phyloP scores from a whole-genome alignment of 2,888 invertebrate species.

The Andrena camellia region DNA sequence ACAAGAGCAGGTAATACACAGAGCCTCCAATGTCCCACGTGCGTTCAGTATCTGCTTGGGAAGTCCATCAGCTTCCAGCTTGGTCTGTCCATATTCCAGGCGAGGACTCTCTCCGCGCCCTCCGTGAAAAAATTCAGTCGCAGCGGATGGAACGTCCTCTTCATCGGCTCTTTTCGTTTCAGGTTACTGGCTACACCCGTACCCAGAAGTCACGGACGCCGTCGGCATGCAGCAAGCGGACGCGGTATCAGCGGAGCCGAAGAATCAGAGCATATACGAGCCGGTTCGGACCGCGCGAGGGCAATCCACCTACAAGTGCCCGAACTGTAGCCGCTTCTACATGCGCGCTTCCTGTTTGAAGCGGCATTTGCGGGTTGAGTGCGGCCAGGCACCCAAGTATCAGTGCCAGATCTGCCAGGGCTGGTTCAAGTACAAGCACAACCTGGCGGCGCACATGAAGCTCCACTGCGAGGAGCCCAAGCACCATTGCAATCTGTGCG shows the following conservation, averaged over 20 bases:
- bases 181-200: constrained; percentile 75
- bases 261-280: constrained; percentile 62
- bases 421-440: constrained; percentile 83
- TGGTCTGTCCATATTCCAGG: too few relatives aligned
- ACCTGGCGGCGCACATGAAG: constrained; percentile 80
- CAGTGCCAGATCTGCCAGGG: constrained; percentile 82
- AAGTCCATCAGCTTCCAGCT: neutral
- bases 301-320: constrained; percentile 86
- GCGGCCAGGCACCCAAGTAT: constrained; percentile 84
- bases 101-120: neutral
- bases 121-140: neutral
- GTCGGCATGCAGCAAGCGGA: neutral
- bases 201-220: neutral
- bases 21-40: neutral
- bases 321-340: constrained; percentile 86
- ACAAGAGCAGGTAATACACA: neutral
- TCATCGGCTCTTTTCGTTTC: constrained; percentile 70
- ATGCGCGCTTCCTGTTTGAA: constrained; percentile 79
- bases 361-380: constrained; percentile 83
- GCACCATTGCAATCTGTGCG: constrained; percentile 76
- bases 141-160: constrained; percentile 35
- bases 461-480: constrained; percentile 80
- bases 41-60: neutral
- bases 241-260: neutral
- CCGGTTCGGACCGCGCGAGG: constrained; percentile 64